Evolutionary conservation across 2,888 invertebrate genomes (phyloP).

Genomic region (Apotomis capreana): DNA sequence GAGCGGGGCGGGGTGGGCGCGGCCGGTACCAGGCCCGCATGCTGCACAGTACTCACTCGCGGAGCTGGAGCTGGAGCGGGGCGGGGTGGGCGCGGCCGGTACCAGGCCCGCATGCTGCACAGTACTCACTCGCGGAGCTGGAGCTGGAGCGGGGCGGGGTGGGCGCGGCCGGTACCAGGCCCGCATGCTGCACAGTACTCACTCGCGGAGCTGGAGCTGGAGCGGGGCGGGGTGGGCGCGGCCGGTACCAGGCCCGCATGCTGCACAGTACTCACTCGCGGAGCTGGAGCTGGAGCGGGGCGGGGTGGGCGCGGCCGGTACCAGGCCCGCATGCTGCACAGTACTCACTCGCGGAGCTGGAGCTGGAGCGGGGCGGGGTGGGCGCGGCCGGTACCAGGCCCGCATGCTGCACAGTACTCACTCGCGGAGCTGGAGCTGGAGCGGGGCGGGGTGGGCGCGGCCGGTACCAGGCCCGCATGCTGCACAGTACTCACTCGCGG

Average conservation of each 20-base stretch:
- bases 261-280: too few relatives aligned
- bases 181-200: not conserved
- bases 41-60: constrained; percentile 12
- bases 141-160: constrained; percentile 38
- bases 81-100: not conserved
- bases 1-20: not conserved
- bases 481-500: constrained; percentile 6
- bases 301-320: too few relatives aligned
- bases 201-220: constrained; percentile 42
- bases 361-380: too few relatives aligned
- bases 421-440: too few relatives aligned
- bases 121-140: constrained; percentile 35
- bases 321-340: too few relatives aligned
- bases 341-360: too few relatives aligned
- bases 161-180: constrained; percentile 35
- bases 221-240: constrained; percentile 36
- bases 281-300: too few relatives aligned
- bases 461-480: not conserved
- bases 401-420: not conserved
- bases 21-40: not conserved
- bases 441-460: too few relatives aligned
- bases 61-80: too few relatives aligned
- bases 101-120: not conserved
- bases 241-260: not conserved
- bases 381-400: too few relatives aligned